phyloP scores from a whole-genome alignment of 2,888 invertebrate genomes.

The Epirrhoe tristata region DNA sequence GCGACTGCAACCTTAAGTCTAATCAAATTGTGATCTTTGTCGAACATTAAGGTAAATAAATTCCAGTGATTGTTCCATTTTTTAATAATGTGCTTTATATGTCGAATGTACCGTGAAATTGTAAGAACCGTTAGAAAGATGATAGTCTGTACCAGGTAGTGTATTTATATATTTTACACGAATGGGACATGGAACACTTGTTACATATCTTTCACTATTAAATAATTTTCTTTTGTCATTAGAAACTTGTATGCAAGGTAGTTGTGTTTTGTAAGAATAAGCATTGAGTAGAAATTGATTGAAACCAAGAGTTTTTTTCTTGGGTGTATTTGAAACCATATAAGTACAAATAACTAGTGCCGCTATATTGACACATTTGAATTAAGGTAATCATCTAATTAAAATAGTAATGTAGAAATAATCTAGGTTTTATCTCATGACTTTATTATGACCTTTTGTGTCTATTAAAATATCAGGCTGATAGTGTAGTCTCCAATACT shows the following conservation, averaged over 20 bases:
- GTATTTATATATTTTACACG: constrained; percentile 64
- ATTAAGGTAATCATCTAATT: constrained; percentile 36
- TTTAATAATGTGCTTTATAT: constrained; percentile 50
- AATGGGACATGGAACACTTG: constrained; percentile 72
- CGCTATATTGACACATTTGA: constrained; percentile 61
- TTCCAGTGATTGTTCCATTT: constrained; percentile 63
- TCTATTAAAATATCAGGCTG: constrained; percentile 43
- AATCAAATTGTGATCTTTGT: constrained; percentile 63
- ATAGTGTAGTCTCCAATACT: constrained; percentile 42
- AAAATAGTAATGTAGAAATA: constrained; percentile 36
- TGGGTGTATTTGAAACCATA: constrained; percentile 43
- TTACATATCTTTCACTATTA: constrained; percentile 82
- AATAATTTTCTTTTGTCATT: constrained; percentile 53
- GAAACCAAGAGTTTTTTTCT: constrained; percentile 31
- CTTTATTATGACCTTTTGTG: constrained; percentile 43
- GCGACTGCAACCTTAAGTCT: constrained; percentile 40
- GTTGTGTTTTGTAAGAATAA: constrained; percentile 21
- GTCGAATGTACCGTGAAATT: constrained; percentile 56
- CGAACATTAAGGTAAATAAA: constrained; percentile 48
- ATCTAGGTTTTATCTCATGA: constrained; percentile 43
- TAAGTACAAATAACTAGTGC: constrained; percentile 56
- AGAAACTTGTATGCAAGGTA: constrained; percentile 30
- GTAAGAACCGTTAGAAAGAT: constrained; percentile 50
- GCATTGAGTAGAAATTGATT: constrained; percentile 27
- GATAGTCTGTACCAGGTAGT: constrained; percentile 69